Evolutionary conservation across 92 coral and sea anemone genomes (phyloP), one percentile per base, ranked within the genome.

Genomic region (Palythoa grandis): DNA sequence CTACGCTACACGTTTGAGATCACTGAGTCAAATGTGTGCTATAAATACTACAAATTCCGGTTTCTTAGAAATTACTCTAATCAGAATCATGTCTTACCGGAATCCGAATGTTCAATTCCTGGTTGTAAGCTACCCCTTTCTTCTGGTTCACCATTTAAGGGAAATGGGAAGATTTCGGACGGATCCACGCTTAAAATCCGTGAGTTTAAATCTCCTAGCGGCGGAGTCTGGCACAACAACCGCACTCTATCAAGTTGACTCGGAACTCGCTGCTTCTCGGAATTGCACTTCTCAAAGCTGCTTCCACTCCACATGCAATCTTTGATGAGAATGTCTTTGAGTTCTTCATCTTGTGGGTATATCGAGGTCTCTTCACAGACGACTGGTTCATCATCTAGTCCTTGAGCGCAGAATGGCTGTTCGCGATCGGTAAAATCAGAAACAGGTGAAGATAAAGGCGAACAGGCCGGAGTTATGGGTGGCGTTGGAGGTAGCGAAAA

Each of bases 231-330:
- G 57, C 93, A 90, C 16, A 97, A 92, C 19, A 94, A 86, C 16
- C 99, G 95, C 1, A 90, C 88, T 78, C 90, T 89, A 54, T 97
- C 99, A 54, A 92, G 84, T 86, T 88, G 91, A 58, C 86, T 89
- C 22, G 88, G 87, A 15, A 76, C 83, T 37, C 78, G 60, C 83
- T 85, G 88, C 23, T 68, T 88, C 70, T 88, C 92, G 22, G 86
- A 52, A 14, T 25, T 65, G 14, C 74, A 48, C 29, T 83, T 92
- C 61, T 92, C 96, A 82, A 92, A 93, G 9, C 92, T 94, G 47
- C 90, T 92, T n/a, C 99, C 99, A 74, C 95, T 97, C 99, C 99
- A 97, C 99, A 97, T 97, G 84, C 99, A 97, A 87, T 97, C 99
- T 82, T 94, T 97, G 57, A 97, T 97, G 61, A 97, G 91, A 87